Percentiles rank a stretch among this genome's conserved stretches.
Evolutionary conservation across 1,140 invertebrate genomes (phyloP).

Genomic region (Drosophila sproati): DNA sequence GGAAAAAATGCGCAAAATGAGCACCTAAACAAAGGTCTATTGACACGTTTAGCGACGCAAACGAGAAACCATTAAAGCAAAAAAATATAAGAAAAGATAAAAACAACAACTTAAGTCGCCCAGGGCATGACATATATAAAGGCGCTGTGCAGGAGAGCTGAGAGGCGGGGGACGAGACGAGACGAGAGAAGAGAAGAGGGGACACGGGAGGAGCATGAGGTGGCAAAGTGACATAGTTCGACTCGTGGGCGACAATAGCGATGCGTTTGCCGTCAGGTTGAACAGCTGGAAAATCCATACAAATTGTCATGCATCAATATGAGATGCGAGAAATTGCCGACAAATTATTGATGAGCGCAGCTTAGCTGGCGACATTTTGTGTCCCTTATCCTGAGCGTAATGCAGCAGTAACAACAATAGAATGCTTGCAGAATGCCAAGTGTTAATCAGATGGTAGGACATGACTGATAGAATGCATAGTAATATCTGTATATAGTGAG

Average conservation of each 20-base stretch:
- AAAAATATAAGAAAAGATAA: not conserved
- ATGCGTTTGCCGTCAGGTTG: conserved; percentile 16
- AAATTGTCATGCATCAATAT: conserved; percentile 73
- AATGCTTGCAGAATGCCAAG: conserved; percentile 6
- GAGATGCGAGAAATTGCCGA: conserved; percentile 51
- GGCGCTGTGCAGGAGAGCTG: not conserved
- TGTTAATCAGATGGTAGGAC: conserved; percentile 29
- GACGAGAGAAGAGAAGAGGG: not conserved
- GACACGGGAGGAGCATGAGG: not conserved
- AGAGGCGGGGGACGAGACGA: not conserved
- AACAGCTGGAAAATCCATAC: conserved; percentile 58
- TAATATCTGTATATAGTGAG: conserved; percentile 16
- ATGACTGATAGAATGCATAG: conserved; percentile 9
- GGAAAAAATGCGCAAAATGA: not conserved
- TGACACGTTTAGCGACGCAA: conserved; percentile 39
- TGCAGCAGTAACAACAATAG: not conserved
- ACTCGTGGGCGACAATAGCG: not conserved
- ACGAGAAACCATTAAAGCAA: conserved; percentile 28
- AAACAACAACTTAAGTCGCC: not conserved
- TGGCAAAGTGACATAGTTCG: conserved; percentile 2
- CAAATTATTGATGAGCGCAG: conserved; percentile 67
- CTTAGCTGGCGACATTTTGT: conserved; percentile 28
- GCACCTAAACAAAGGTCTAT: conserved; percentile 33
- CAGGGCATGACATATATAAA: conserved; percentile 7
- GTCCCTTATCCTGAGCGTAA: too few species aligned